Evolutionary conservation across 2,888 invertebrate genomes (phyloP), one percentile per base, ranked within the genome.

Genomic region (Macaria notata): DNA sequence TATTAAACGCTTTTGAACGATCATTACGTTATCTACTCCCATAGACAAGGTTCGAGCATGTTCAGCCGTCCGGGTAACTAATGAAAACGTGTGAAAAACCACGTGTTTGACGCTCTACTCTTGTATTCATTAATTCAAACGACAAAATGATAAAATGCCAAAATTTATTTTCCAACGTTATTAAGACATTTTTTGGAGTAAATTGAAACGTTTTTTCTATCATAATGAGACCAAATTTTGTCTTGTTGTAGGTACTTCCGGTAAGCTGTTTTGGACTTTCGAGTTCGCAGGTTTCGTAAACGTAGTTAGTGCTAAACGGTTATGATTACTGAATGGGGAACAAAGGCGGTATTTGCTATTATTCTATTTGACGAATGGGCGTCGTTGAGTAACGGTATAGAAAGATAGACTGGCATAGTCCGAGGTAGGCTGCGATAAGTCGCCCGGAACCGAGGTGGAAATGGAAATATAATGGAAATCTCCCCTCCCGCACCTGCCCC

Each of bases 381-480:
- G 62, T 53, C 73, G 77, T 76, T 84, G 87, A 82, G 83, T 88
- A 90, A 86, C 88, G 85, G 79, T 70, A 86, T 81, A 90, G 88
- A 90, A 90, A 90, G 88, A 90, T 91, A 89, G 88, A 88, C 86
- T 85, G 77, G 80, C 83, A 83, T 87, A 86, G 87, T 85, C 85
- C 82, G 78, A 87, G 88, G 88, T 88, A 88, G 85, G 85, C 84
- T 79, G 82, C 86, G 90, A 91, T 91, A 90, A 90, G 87, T 89
- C 83, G 84, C 72, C 71, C 77, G 72, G 84, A 89, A 89, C 86
- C 79, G 91, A 90, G 89, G 89, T 91, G 91, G 90, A 89, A 91
- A 91, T 91, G 90, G 89, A 88, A 91, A 90, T 91, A 89, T 91
- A 91, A 91, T 91, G 90, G 88, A 86, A 87, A 81, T 78, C 79